These are phyloP conservation scores for Drosophila histrio DNA, from an alignment of 2,888 invertebrate species.

Conservation along the genomic window DNA sequence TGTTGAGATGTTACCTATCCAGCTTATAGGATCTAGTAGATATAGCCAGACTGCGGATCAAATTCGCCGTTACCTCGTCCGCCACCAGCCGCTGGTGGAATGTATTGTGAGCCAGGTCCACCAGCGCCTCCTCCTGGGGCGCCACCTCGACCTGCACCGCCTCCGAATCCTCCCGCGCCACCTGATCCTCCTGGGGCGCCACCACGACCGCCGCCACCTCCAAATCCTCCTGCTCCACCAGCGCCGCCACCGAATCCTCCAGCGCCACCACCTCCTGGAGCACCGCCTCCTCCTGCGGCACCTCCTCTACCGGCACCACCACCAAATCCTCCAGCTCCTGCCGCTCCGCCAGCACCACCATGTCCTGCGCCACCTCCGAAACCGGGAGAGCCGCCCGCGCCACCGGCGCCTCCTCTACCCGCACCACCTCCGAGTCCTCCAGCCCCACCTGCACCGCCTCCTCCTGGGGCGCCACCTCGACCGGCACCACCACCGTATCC, in stretches of 20 bases:
- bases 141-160: slow-evolving; percentile 49
- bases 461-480: slow-evolving; percentile 41
- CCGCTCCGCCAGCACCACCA: slow-evolving; percentile 11
- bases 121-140: slow-evolving; percentile 44
- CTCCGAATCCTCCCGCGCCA: slow-evolving; percentile 31
- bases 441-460: slow-evolving; percentile 41
- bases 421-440: slow-evolving; percentile 23
- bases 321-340: slow-evolving; percentile 30
- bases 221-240: slow-evolving; percentile 68
- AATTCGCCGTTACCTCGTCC: slow-evolving; percentile 84
- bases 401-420: slow-evolving; percentile 23
- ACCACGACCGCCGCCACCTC: slow-evolving; percentile 44
- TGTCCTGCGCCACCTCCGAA: slow-evolving; percentile 10
- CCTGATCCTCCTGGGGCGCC: slow-evolving; percentile 34
- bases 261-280: slow-evolving; percentile 18
- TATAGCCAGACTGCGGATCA: slow-evolving; percentile 84
- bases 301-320: slow-evolving; percentile 37
- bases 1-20: slow-evolving; percentile 49
- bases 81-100: slow-evolving; percentile 43
- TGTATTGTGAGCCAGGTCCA: slow-evolving; percentile 58
- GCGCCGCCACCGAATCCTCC: slow-evolving; percentile 22
- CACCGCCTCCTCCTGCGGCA: slow-evolving; percentile 27
- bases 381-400: neutral
- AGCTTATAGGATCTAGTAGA: slow-evolving; percentile 80
- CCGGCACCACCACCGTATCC: slow-evolving; percentile 54